Percentiles rank a stretch among this genome's conserved stretches.
Conservation (phyloP, 1,140 invertebrate genomes). For the Cyphomyrmex costatus region DNA sequence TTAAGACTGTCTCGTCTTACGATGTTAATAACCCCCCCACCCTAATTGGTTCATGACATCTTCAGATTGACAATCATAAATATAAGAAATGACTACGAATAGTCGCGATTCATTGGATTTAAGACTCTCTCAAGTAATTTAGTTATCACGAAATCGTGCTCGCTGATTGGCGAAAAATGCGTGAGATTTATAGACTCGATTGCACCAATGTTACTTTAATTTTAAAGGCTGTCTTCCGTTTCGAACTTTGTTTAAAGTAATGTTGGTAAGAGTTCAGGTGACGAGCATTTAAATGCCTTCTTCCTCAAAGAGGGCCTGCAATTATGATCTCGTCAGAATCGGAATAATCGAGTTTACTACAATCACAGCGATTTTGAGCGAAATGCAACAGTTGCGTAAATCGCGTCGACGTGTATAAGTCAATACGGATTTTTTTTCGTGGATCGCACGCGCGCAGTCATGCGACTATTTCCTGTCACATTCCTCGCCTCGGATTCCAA, state of each 20-base stretch:
- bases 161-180: background rate
- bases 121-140: too few relatives aligned
- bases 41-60: too few relatives aligned
- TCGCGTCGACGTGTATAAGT: background rate
- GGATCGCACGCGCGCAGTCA: constrained; percentile 44
- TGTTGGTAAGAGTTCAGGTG: too few relatives aligned
- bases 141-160: background rate
- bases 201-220: too few relatives aligned
- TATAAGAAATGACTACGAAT: too few relatives aligned
- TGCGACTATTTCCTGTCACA: constrained; percentile 61
- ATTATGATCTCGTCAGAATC: constrained; percentile 17
- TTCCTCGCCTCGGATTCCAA: constrained; percentile 63
- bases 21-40: too few relatives aligned
- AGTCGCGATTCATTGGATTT: too few relatives aligned
- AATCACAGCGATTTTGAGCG: background rate
- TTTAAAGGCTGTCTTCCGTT: too few relatives aligned
- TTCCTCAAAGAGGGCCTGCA: background rate
- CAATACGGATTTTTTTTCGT: constrained; percentile 16
- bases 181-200: background rate
- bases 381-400: background rate
- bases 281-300: background rate
- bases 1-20: too few relatives aligned
- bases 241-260: too few relatives aligned
- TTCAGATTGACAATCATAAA: too few relatives aligned
- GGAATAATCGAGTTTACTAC: background rate